Percentiles rank a stretch among this genome's conserved stretches.
phyloP scores from a whole-genome alignment of 2,797 vertebrate genomes.

The Schizothorax lantsangensis region DNA sequence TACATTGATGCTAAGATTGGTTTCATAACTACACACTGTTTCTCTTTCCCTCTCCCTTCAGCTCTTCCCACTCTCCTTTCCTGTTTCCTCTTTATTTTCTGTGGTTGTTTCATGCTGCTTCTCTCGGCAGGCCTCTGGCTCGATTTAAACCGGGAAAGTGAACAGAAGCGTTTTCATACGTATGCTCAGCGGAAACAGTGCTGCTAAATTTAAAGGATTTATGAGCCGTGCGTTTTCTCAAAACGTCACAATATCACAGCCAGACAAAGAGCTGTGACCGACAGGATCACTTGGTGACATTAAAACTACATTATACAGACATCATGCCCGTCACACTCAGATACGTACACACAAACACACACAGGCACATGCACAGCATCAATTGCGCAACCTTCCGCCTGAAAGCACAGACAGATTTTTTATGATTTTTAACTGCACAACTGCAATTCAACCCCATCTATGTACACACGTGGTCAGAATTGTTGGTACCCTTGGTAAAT shows the following conservation, averaged over 20 bases:
- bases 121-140: conserved; percentile 46
- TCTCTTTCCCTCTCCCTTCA: conserved; percentile 27
- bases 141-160: conserved; percentile 36
- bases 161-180: conserved; percentile 47
- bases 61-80: conserved; percentile 44
- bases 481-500: too few relatives aligned
- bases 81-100: conserved; percentile 27
- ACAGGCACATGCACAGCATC: conserved; percentile 16
- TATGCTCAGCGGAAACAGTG: conserved; percentile 38
- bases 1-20: conserved; percentile 12
- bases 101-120: conserved; percentile 36
- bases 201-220: conserved; percentile 50
- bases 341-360: conserved; percentile 20
- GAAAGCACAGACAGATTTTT: conserved; percentile 19
- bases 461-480: neutral
- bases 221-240: conserved; percentile 45
- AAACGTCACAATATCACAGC: conserved; percentile 41
- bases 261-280: conserved; percentile 60
- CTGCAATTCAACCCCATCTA: neutral
- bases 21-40: conserved; percentile 22
- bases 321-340: conserved; percentile 20
- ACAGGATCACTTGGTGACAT: conserved; percentile 48
- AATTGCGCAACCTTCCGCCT: conserved; percentile 10
- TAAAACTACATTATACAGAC: conserved; percentile 54
- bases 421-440: neutral